phyloP scores from a whole-genome alignment of 2,797 vertebrate genomes.

The Parotocinclus haroldoi region DNA sequence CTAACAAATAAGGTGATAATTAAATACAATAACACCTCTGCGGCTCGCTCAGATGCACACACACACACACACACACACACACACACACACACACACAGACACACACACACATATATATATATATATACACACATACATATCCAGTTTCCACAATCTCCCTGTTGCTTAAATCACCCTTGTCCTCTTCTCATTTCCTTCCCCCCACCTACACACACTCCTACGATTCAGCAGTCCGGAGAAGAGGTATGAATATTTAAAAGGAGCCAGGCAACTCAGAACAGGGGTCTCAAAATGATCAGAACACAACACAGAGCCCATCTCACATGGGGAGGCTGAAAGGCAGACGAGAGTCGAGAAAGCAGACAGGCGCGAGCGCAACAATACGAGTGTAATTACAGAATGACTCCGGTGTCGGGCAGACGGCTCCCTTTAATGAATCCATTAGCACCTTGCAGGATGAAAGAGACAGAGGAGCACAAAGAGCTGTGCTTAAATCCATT shows the following conservation, averaged over 20 bases:
- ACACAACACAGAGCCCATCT: slow-evolving; percentile 3
- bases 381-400: slow-evolving; percentile 39
- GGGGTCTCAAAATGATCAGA: slow-evolving; percentile 30
- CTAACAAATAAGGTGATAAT: slow-evolving; percentile 31
- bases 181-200: slow-evolving; percentile 26
- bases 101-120: background rate
- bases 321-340: background rate
- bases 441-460: slow-evolving; percentile 38
- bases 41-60: background rate
- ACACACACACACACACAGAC: background rate
- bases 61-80: background rate
- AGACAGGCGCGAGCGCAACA: slow-evolving; percentile 33
- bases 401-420: slow-evolving; percentile 19
- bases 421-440: slow-evolving; percentile 40
- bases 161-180: slow-evolving; percentile 29
- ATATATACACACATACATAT: background rate
- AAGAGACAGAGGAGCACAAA: slow-evolving; percentile 32
- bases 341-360: slow-evolving; percentile 25
- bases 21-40: slow-evolving; percentile 15
- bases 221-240: slow-evolving; percentile 36
- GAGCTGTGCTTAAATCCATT: slow-evolving; percentile 26
- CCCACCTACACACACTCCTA: slow-evolving; percentile 33
- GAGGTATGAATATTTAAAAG: slow-evolving; percentile 50
- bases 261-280: slow-evolving; percentile 18
- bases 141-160: slow-evolving; percentile 4